A percentile compares a stretch with the other conserved stretches of the same genome.
These are phyloP conservation scores for Calidris pygmaea DNA, from an alignment of 2,113 vertebrate species.

Conservation along the genomic window DNA sequence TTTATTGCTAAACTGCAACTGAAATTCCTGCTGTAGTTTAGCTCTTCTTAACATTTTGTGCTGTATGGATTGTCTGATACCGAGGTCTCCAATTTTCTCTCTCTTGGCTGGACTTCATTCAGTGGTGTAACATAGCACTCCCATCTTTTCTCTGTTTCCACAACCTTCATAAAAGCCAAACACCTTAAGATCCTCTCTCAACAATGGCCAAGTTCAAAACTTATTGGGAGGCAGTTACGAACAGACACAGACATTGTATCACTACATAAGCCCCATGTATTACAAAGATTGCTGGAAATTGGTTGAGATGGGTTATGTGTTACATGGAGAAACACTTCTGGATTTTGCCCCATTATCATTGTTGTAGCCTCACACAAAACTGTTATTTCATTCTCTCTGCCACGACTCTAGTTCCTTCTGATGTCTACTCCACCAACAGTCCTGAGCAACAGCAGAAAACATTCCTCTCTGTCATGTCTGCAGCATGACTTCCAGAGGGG, in stretches of 20 bases:
- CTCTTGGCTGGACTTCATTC: not conserved
- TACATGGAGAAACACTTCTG: not conserved
- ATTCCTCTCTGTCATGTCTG: not conserved
- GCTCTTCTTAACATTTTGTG: not conserved
- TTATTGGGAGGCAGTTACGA: not conserved
- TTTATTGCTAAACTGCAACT: not conserved
- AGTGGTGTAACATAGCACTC: not conserved
- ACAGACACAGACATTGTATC: not conserved
- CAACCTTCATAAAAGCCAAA: not conserved
- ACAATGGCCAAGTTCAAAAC: not conserved
- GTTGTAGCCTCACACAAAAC: not conserved
- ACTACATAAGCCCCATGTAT: not conserved
- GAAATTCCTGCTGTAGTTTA: not conserved
- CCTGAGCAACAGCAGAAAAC: not conserved
- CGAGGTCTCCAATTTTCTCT: accelerated
- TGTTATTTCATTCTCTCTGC: not conserved
- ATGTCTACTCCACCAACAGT: not conserved
- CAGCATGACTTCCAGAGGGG: not conserved
- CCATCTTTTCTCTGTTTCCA: not conserved
- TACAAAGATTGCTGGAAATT: not conserved
- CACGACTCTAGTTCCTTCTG: not conserved
- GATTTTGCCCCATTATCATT: not conserved
- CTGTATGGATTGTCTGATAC: not conserved
- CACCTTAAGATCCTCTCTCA: not conserved
- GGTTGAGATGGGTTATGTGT: too few relatives aligned